Conservation (phyloP, 92 coral and sea anemone genomes). For the Zoanthus gigantus region DNA sequence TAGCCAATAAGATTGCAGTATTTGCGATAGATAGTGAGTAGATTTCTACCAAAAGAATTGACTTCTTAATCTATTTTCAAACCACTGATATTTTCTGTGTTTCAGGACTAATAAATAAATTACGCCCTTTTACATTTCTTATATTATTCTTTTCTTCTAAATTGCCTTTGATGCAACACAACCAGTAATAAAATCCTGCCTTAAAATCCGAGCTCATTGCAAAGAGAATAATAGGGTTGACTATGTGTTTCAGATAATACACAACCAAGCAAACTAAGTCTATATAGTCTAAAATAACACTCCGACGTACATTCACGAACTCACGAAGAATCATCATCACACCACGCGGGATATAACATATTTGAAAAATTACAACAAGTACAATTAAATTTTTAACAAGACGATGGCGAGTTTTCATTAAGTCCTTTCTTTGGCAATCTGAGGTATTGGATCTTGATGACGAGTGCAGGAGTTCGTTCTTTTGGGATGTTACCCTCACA, state of each 20-base stretch:
- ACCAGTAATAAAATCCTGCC: conserved; percentile 39
- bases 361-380: conserved; percentile 54
- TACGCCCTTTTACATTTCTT: neutral
- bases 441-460: neutral
- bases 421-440: neutral
- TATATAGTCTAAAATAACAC: conserved; percentile 22
- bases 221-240: conserved; percentile 60
- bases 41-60: too few species aligned
- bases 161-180: conserved; percentile 17
- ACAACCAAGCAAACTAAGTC: conserved; percentile 39
- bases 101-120: neutral
- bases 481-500: conserved; percentile 20
- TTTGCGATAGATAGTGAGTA: too few species aligned
- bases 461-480: conserved; percentile 12
- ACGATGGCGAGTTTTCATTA: conserved; percentile 30
- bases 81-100: neutral
- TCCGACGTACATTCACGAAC: conserved; percentile 28
- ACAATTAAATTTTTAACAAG: conserved; percentile 34
- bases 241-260: conserved; percentile 63
- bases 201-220: conserved; percentile 69
- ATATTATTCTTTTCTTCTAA: neutral
- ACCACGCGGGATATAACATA: conserved; percentile 58
- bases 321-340: conserved; percentile 30
- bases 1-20: too few species aligned
- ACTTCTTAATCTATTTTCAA: neutral